Base-by-base conservation (phyloP, 2,888 invertebrate species). In the Meganola albula region DNA sequence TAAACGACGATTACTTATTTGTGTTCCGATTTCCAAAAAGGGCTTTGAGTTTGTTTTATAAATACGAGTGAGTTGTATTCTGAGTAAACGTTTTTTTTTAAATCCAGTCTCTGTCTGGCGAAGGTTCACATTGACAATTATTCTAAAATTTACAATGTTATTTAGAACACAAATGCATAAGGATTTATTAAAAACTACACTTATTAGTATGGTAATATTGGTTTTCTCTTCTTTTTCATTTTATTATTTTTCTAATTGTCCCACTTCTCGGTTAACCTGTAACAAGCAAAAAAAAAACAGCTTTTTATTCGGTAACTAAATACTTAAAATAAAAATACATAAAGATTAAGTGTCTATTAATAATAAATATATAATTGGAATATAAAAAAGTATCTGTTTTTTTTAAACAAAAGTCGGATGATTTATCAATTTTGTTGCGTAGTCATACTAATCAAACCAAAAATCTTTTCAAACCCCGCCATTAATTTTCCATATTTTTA, bases 191-290 rank as follows among this genome's bases (percentile, higher is more conserved):
- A 33, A 20, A 12, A 35, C 35, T 16, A 12, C 16, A 34, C 44
- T 52, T 37, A 55, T 33, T 30, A n/a, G n/a, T n/a, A n/a, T n/a
- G 20, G 27, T 21, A 23, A 18, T 40, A 48, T 64, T 40, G 59
- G 54, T 76, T 82, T 84, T 75, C 83, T 80, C 76, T 78, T 83
- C 63, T 84, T 84, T 80, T 71, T 79, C 84, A 82, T 84, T 74
- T 73, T 82, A 71, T 40, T 62, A 44, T 37, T 20, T n/a, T n/a
- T n/a, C n/a, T n/a, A 44, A 37, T 36, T 37, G 30, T 27, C 28
- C 32, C 25, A 30, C 28, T 9, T 10, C 37, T 27, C 27, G 31
- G 24, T 44, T 40, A 47, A 72, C 63, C 83, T 83, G 80, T 4
- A 83, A 53, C 56, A 75, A 71, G 37, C 48, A 34, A 50, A 38